These are phyloP conservation scores for Coilia nasus DNA, from an alignment of 2,797 vertebrate genomes.

Conservation along the genomic window DNA sequence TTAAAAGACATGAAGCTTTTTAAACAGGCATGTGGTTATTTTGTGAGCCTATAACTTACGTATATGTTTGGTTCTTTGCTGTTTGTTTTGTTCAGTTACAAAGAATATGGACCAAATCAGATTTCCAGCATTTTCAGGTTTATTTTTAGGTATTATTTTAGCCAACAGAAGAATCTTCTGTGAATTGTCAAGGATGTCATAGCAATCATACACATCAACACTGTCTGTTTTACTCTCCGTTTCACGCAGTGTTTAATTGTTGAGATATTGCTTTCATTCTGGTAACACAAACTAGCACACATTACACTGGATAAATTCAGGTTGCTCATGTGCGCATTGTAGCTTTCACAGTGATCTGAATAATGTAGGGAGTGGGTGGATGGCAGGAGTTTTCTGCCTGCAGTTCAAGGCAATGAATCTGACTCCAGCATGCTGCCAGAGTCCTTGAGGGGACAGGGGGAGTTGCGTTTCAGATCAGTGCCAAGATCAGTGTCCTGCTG, in stretches of 20 bases:
- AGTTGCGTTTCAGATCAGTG: not conserved
- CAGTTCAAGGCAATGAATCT: slow-evolving; percentile 15
- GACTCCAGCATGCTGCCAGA: not conserved
- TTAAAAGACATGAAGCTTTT: no score
- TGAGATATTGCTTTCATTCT: not conserved
- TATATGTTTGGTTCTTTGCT: not conserved
- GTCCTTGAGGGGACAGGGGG: slow-evolving; percentile 9
- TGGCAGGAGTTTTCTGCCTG: slow-evolving; percentile 10
- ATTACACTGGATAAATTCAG: not conserved
- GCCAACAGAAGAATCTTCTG: slow-evolving; percentile 27
- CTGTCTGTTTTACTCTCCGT: not conserved
- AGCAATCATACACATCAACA: slow-evolving; percentile 27
- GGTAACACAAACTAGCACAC: not conserved
- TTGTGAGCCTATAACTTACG: not conserved
- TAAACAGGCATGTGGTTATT: not conserved
- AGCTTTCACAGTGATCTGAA: slow-evolving; percentile 15
- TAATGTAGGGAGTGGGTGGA: not conserved
- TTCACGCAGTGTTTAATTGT: not conserved
- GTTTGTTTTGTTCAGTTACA: not conserved
- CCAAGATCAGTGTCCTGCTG: not conserved
- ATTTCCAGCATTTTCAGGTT: not conserved
- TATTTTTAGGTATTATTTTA: slow-evolving; percentile 5
- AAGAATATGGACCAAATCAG: not conserved
- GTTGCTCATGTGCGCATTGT: not conserved
- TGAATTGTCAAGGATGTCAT: slow-evolving; percentile 25